Evolutionary conservation across 35 echinoderm and acorn worm species (phyloP).

Genomic region (Diadema setosum): DNA sequence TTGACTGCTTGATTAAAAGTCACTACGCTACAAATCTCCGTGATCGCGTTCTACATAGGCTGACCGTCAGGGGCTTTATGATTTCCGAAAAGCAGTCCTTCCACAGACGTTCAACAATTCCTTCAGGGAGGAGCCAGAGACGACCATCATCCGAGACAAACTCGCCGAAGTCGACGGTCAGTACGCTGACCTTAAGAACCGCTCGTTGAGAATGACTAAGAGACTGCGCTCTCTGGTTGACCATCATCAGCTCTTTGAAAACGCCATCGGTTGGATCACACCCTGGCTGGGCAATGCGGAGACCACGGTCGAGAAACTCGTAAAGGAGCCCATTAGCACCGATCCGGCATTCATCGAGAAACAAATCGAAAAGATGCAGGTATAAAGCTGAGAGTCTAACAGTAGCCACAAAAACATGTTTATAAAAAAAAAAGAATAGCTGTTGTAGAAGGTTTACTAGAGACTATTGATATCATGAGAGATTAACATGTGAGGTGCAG

Average conservation of each 20-base stretch:
- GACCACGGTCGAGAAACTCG: conserved; percentile 68
- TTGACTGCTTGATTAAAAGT: no score
- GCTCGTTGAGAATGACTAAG: conserved; percentile 64
- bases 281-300: conserved; percentile 55
- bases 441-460: no score
- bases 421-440: no score
- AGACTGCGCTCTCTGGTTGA: conserved; percentile 51
- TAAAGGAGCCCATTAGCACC: conserved; percentile 66
- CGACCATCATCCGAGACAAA: conserved; percentile 49
- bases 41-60: not conserved
- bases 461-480: no score
- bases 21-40: no score
- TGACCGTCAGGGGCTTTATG: conserved; percentile 66
- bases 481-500: no score
- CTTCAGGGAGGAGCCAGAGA: conserved; percentile 47
- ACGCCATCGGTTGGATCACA: conserved; percentile 41
- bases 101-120: conserved; percentile 61
- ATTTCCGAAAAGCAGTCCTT: conserved; percentile 72
- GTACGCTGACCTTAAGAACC: conserved; percentile 71
- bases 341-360: conserved; percentile 56
- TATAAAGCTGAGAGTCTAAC: no score
- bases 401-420: no score
- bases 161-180: conserved; percentile 64
- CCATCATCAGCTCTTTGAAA: conserved; percentile 41
- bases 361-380: no score